These are phyloP conservation scores for Loxodonta africana DNA, from an alignment of 2,113 vertebrate species.

Conservation along the genomic window DNA sequence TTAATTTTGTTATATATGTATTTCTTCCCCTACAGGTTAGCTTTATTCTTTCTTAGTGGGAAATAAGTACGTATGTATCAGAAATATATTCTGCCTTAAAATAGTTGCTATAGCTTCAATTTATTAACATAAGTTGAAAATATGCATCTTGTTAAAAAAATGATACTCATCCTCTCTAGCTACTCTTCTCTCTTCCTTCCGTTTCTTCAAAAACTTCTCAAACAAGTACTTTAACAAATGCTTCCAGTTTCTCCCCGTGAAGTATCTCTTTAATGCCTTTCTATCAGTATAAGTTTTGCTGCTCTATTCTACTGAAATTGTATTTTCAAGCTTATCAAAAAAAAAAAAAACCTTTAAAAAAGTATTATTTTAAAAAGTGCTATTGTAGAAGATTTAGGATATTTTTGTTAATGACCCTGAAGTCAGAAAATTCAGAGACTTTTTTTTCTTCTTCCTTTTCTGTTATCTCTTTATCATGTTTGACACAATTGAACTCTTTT, in stretches of 20 bases:
- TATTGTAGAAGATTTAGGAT: background rate
- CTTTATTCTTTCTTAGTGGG: background rate
- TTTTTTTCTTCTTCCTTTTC: background rate
- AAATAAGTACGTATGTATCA: background rate
- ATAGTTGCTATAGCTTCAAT: background rate
- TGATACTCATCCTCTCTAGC: background rate
- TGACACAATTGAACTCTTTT: background rate
- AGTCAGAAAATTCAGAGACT: background rate
- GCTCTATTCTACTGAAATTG: background rate
- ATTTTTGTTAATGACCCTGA: background rate
- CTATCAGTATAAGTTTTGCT: background rate
- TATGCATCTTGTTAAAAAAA: background rate
- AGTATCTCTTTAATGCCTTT: background rate
- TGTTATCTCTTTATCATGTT: background rate
- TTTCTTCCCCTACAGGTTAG: background rate
- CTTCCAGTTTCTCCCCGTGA: background rate
- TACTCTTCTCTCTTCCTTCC: background rate
- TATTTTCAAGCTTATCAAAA: background rate
- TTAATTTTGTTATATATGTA: background rate
- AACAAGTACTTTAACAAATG: background rate
- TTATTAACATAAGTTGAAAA: background rate
- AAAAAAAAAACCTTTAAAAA: background rate
- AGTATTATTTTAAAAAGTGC: background rate
- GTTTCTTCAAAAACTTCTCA: conserved; percentile 28
- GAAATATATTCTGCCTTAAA: background rate